Base-by-base conservation (phyloP, 2,113 vertebrate genomes). In the Ochotona princeps region DNA sequence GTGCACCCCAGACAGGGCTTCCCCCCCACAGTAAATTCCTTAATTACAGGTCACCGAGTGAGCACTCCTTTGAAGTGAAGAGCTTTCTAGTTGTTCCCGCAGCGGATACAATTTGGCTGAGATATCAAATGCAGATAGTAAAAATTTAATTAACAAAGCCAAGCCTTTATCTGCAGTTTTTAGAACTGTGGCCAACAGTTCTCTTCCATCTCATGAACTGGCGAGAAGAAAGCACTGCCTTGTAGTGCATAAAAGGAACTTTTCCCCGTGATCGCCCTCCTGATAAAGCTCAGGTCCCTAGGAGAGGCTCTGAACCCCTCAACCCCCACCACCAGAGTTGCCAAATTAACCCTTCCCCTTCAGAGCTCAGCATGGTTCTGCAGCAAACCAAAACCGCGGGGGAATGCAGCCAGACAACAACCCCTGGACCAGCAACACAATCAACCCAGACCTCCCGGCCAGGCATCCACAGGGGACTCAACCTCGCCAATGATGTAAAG, bases 141-240 rank as follows among this genome's bases (percentile, higher is more conserved):
- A 98, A 98, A 98, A 97, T 97, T 98, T 98, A 98, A 98, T 98
- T 98, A 98, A 98, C 97, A 97, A 98, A 97, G 97, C 98, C 98
- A 98, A 98, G 98, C 97, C 97, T 98, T 98, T 97, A 97, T 97
- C 97, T 97, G 91, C 87, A 75, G 94, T 95, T 97, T 97, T 98
- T 92, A 98, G 98, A 98, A 98, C 97, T 97, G 92, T 69, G 94
- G 98, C 98, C 98, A 98, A 97, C 96, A 98, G 96, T 94, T 98
- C 97, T 97, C 98, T 97, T 98, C 97, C 73, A 95, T 97, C 97
- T 97, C 93, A 94, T 97, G 96, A 96, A 96, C 96, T 96, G 74
- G 7, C 20, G 96, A 83, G 87, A 89, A 0, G 4, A 97, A 97
- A 93, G 85, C 96, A 95, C 73, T 11, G 70, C 92, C 96, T 98